phyloP scores from a whole-genome alignment of 2,888 invertebrate species.

The Melangyna quadrimaculata region DNA sequence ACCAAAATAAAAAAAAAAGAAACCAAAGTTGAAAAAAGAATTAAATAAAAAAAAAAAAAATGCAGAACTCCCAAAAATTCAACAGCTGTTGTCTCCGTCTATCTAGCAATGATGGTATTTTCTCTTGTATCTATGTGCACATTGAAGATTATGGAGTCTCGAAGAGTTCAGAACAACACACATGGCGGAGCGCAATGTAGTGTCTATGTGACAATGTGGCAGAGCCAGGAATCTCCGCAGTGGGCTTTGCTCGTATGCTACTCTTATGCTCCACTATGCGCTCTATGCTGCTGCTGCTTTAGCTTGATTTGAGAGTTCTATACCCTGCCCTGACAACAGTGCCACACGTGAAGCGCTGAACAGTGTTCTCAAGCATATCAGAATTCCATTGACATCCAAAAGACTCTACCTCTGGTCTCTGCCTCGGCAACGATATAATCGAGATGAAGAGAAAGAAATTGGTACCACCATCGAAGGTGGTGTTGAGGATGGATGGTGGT shows the following conservation, averaged over 20 bases:
- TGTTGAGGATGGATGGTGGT: slow-evolving; percentile 63
- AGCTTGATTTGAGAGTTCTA: slow-evolving; percentile 13
- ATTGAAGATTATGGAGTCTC: not conserved
- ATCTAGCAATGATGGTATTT: slow-evolving; percentile 38
- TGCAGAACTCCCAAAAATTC: slow-evolving; percentile 64
- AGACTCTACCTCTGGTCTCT: slow-evolving; percentile 8
- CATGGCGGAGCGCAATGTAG: slow-evolving; percentile 27
- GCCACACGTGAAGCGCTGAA: slow-evolving; percentile 44
- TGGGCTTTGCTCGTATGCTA: slow-evolving; percentile 36
- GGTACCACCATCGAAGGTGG: slow-evolving; percentile 61
- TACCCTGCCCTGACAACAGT: not conserved
- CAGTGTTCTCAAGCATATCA: slow-evolving; percentile 57
- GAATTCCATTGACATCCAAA: slow-evolving; percentile 64
- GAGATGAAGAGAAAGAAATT: slow-evolving; percentile 59
- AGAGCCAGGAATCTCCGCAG: not conserved
- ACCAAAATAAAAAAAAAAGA: not conserved
- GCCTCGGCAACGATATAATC: not conserved
- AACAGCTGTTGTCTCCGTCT: slow-evolving; percentile 70
- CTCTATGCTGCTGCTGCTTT: slow-evolving; percentile 44
- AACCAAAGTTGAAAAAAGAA: slow-evolving; percentile 38
- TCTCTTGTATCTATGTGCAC: slow-evolving; percentile 63
- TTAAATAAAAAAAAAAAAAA: slow-evolving; percentile 35
- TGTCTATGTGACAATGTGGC: slow-evolving; percentile 35
- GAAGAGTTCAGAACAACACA: slow-evolving; percentile 44
- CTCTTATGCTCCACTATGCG: slow-evolving; percentile 51